These are phyloP conservation scores for Aphelenchoides besseyi DNA, from an alignment of 1,140 invertebrate genomes.

Conservation along the genomic window DNA sequence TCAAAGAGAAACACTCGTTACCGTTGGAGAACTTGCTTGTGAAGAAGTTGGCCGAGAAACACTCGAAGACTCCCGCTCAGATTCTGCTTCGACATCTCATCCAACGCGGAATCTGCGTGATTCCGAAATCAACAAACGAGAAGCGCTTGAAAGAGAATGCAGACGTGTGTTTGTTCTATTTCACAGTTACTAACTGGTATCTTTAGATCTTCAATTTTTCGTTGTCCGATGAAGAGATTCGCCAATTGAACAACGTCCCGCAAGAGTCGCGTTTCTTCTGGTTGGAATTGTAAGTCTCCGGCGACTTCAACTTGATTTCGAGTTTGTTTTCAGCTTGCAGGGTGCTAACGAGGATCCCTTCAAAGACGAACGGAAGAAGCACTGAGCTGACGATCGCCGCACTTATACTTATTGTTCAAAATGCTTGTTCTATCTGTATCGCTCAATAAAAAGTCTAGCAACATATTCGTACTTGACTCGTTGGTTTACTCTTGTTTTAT, in stretches of 20 bases:
- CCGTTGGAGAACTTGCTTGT: slow-evolving; percentile 69
- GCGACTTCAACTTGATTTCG: background rate
- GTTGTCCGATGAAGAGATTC: background rate
- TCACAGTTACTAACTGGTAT: too few relatives aligned
- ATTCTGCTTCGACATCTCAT: slow-evolving; percentile 63
- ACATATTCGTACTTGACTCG: too few relatives aligned
- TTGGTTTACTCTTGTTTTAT: too few relatives aligned
- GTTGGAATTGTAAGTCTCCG: slow-evolving; percentile 5
- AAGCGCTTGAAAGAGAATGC: slow-evolving; percentile 62
- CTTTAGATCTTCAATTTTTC: slow-evolving; percentile 10
- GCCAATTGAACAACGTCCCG: background rate
- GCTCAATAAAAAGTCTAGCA: too few relatives aligned
- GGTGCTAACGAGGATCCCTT: background rate
- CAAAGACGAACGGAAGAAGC: too few relatives aligned
- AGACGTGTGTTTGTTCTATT: slow-evolving; percentile 34
- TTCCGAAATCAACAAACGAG: slow-evolving; percentile 63
- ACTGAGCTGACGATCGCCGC: too few relatives aligned
- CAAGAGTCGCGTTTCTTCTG: slow-evolving; percentile 3
- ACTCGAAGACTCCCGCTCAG: slow-evolving; percentile 69
- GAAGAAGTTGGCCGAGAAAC: slow-evolving; percentile 67
- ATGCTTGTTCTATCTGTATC: too few relatives aligned
- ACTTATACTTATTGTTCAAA: too few relatives aligned
- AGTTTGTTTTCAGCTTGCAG: background rate
- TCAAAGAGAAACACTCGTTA: slow-evolving; percentile 8
- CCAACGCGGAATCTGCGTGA: slow-evolving; percentile 59